These are phyloP conservation scores for Pectinophora gossypiella DNA, from an alignment of 1,140 invertebrate species.

Conservation along the genomic window DNA sequence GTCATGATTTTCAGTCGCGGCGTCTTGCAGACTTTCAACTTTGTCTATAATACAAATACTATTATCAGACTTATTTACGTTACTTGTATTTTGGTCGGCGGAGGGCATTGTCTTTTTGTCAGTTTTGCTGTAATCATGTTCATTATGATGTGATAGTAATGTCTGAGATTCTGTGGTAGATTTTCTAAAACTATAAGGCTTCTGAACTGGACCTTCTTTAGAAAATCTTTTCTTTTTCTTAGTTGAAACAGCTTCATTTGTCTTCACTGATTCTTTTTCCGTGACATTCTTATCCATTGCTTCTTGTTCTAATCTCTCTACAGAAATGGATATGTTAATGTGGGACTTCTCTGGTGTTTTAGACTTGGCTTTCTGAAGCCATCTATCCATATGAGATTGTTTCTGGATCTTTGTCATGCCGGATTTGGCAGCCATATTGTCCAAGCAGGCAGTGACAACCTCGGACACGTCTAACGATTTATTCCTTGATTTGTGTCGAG, in stretches of 20 bases:
- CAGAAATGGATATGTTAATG: slow-evolving; percentile 23
- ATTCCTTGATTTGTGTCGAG: slow-evolving; percentile 49
- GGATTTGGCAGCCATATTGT: slow-evolving; percentile 68
- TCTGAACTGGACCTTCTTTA: slow-evolving; percentile 19
- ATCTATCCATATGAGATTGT: slow-evolving; percentile 72
- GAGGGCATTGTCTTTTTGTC: background rate
- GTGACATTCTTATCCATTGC: too few relatives aligned
- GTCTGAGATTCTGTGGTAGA: slow-evolving; percentile 38
- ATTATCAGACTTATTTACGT: background rate
- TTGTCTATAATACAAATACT: slow-evolving; percentile 3
- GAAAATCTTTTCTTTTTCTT: slow-evolving; percentile 23
- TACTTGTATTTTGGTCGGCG: background rate
- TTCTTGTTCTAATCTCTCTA: slow-evolving; percentile 2
- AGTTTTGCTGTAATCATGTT: slow-evolving; percentile 49
- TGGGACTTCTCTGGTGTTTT: slow-evolving; percentile 64
- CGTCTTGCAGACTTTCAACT: background rate
- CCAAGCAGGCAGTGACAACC: slow-evolving; percentile 63
- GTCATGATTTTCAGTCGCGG: background rate
- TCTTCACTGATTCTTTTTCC: too few relatives aligned
- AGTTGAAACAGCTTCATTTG: slow-evolving; percentile 9
- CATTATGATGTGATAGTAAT: slow-evolving; percentile 33
- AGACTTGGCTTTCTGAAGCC: slow-evolving; percentile 70
- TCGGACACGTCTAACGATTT: slow-evolving; percentile 62
- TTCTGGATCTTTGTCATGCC: slow-evolving; percentile 63
- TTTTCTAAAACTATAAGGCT: slow-evolving; percentile 35